Evolutionary conservation across 2,888 invertebrate species (phyloP), one percentile per base, ranked within the genome.

Genomic region (Lymantria monacha): DNA sequence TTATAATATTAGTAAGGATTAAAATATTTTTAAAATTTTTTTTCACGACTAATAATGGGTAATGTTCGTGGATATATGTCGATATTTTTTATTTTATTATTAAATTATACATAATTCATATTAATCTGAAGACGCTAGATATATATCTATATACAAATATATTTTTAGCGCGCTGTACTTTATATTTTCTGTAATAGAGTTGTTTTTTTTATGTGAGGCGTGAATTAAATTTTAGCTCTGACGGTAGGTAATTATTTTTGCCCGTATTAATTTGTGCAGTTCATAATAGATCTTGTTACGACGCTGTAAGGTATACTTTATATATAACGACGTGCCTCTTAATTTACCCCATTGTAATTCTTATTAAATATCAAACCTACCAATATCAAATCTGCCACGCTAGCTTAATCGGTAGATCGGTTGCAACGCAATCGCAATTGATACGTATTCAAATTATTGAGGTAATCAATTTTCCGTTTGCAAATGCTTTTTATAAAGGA

Each of bases 311-410:
- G 68, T 71, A 57, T n/a, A n/a, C n/a, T n/a, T n/a, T n/a, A n/a
- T n/a, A n/a, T 61, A 71, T 60, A 63, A 60, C 55, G 38, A 56
- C 44, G 48, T 60, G 66, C 54, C 60, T 61, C 59, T 65, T 69
- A 62, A 63, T 62, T 62, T 51, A 45, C 52, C 55, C 56, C 48
- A 70, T 62, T 70, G 76, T 84, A 82, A 83, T 87, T 87, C 86
- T 86, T 87, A 33, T 33, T 33, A 30, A 30, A n/a, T n/a, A n/a
- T n/a, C n/a, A n/a, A 22, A 22, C 5, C 5, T 2, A 5, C 22
- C 22, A 22, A 22, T 22, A 22, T 5, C 22, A 5, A 3, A 22
- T 3, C 5, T 22, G 22, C 5, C 22, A 22, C 22, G 22, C 22
- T 22, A 5, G 22, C 22, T 22, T 22, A 22, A 5, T 22, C 5